Evolutionary conservation across 35 echinoderm and acorn worm species (phyloP), one percentile per base, ranked within the genome.

Genomic region (Ophiothrix spiculata): DNA sequence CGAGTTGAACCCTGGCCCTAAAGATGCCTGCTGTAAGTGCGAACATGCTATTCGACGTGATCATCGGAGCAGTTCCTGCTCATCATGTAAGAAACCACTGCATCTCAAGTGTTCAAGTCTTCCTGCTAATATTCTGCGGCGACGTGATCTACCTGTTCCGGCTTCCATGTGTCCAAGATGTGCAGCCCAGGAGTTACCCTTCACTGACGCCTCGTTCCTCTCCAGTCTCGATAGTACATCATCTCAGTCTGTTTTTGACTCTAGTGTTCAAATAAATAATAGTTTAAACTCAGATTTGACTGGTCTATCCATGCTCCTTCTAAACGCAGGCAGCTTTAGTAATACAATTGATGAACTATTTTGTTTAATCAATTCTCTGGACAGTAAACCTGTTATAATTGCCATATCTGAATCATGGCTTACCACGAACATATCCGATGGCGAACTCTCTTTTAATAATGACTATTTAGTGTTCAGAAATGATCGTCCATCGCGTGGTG

Each of bases 331-430:
- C 17, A 69, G 60, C 23, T 25, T 69, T 69, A 25, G 16, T 25
- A 69, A 69, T 28, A 69, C 17, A 69, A 69, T 69, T 69, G 60
- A 69, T 6, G 60, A 69, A 69, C 23, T 69, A 2, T 69, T 69
- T 69, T 69, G 60, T n/a, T 69, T 10, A 69, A 15, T 69, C 3
- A 69, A 15, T 25, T n/a, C 60, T 69, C 4, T 69, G 60, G 60
- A 69, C 60, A 6, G 60, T 69, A 69, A 69, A 69, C 60, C 60
- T 69, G 60, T 69, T 25, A 69, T 69, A 6, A 69, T 69, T 69
- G 60, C 60, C 60, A 69, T 69, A 25, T 25, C 60, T 15, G 60
- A 69, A n/a, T 69, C 60, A 1, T 69, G 60, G 60, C 60, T 69
- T 4, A 69, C 17, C 60, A 15, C 4, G 17, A 69, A 69, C 6